Conservation (phyloP, 2,797 vertebrate genomes). For the Sebastes taczanowskii region DNA sequence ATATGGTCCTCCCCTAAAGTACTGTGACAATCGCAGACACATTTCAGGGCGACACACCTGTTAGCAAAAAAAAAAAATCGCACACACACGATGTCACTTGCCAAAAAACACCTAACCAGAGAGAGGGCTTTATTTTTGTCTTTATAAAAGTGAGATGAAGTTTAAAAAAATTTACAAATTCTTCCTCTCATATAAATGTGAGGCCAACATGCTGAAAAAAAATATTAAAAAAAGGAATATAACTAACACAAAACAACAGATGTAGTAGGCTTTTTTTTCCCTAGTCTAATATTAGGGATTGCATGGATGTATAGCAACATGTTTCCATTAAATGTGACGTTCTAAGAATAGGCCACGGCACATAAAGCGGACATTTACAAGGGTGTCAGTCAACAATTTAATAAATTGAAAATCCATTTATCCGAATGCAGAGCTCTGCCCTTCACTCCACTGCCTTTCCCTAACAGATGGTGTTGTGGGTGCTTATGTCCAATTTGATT, state of each 20-base stretch:
- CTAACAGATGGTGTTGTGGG: slow-evolving; percentile 90
- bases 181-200: slow-evolving; percentile 6
- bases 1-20: slow-evolving; percentile 67
- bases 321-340: slow-evolving; percentile 50
- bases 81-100: slow-evolving; percentile 40
- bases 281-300: slow-evolving; percentile 53
- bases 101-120: slow-evolving; percentile 64
- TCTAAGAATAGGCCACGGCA: slow-evolving; percentile 69
- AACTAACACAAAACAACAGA: slow-evolving; percentile 63
- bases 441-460: slow-evolving; percentile 84
- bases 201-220: slow-evolving; percentile 18
- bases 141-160: slow-evolving; percentile 17
- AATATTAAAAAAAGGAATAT: slow-evolving; percentile 28
- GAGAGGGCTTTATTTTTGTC: slow-evolving; percentile 40
- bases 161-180: slow-evolving; percentile 17
- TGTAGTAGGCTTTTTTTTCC: slow-evolving; percentile 27
- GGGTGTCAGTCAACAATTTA: slow-evolving; percentile 82
- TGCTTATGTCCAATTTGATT: slow-evolving; percentile 92
- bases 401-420: slow-evolving; percentile 85
- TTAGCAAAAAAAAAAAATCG: slow-evolving; percentile 34
- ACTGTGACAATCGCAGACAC: slow-evolving; percentile 56
- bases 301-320: slow-evolving; percentile 60
- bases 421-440: slow-evolving; percentile 84
- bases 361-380: slow-evolving; percentile 67
- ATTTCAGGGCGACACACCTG: slow-evolving; percentile 69